These are phyloP conservation scores for Paracentrotus lividus DNA, from an alignment of 53 echinoderm and acorn worm species.

Conservation along the genomic window DNA sequence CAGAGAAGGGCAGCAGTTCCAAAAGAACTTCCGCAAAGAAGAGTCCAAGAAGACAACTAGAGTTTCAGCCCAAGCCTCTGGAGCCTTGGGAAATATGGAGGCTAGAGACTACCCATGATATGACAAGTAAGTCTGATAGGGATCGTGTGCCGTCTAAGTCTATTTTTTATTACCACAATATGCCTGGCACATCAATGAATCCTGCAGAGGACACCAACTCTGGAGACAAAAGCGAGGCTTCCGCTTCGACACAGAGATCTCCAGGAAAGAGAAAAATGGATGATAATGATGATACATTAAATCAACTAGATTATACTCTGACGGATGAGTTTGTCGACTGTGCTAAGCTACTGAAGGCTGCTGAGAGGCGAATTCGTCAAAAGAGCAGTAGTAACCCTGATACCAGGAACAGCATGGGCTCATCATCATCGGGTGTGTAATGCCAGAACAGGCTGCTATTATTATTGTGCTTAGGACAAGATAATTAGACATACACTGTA, in stretches of 20 bases:
- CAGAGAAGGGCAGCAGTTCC: background rate
- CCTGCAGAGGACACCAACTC: background rate
- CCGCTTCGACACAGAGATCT: background rate
- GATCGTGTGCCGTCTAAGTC: no score
- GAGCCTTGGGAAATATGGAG: no score
- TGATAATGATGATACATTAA: constrained; percentile 73
- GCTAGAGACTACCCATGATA: no score
- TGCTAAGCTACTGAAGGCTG: constrained; percentile 83
- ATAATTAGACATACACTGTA: no score
- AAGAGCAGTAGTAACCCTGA: constrained; percentile 44
- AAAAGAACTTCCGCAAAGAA: background rate
- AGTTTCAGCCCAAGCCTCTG: background rate
- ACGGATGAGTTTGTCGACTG: constrained; percentile 92
- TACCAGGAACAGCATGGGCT: background rate
- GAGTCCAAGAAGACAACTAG: constrained; percentile 20
- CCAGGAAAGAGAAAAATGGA: constrained; percentile 8
- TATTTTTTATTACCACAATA: no score
- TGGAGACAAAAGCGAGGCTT: background rate
- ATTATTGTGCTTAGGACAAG: no score
- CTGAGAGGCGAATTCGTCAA: constrained; percentile 77
- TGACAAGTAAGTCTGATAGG: no score
- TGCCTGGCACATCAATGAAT: background rate
- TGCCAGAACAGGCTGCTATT: background rate
- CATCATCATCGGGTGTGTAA: constrained; percentile 9
- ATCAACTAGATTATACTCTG: constrained; percentile 81